These are phyloP conservation scores for Pollicipes pollicipes DNA, from an alignment of 1,140 invertebrate genomes.

Conservation along the genomic window DNA sequence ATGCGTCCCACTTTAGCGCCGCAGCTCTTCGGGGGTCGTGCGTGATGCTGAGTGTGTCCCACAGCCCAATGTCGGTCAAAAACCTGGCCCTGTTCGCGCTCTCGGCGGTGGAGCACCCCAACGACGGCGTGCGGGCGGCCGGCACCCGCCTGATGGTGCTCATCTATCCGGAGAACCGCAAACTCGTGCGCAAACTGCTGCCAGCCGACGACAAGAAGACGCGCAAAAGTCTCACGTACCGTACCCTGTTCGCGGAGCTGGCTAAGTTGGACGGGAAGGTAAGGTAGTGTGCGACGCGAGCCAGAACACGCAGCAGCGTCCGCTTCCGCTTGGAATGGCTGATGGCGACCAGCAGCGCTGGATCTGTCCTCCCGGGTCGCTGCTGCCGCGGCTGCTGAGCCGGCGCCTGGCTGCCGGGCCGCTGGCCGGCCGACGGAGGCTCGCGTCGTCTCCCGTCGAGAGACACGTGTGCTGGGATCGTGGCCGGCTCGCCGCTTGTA, in stretches of 20 bases:
- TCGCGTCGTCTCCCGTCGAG: no score
- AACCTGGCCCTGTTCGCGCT: background rate
- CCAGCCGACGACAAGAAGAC: background rate
- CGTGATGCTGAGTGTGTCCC: no score
- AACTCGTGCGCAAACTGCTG: background rate
- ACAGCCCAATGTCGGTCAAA: background rate
- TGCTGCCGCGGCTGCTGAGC: no score
- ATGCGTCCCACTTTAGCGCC: no score
- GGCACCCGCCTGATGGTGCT: background rate
- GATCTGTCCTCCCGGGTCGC: no score
- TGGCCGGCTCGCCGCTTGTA: no score
- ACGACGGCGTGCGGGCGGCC: background rate
- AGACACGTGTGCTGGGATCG: no score
- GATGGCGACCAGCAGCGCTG: no score
- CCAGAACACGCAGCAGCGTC: no score
- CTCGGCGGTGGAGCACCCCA: background rate
- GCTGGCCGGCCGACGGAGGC: no score
- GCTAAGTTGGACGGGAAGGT: background rate
- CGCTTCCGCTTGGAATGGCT: background rate
- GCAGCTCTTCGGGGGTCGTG: background rate
- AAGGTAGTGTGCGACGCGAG: background rate
- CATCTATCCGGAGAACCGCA: background rate
- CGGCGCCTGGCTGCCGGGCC: no score
- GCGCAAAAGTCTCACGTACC: background rate
- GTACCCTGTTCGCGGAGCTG: background rate